These are phyloP conservation scores for Malurus leucopterus DNA, from an alignment of 2,797 vertebrate species.

Conservation along the genomic window DNA sequence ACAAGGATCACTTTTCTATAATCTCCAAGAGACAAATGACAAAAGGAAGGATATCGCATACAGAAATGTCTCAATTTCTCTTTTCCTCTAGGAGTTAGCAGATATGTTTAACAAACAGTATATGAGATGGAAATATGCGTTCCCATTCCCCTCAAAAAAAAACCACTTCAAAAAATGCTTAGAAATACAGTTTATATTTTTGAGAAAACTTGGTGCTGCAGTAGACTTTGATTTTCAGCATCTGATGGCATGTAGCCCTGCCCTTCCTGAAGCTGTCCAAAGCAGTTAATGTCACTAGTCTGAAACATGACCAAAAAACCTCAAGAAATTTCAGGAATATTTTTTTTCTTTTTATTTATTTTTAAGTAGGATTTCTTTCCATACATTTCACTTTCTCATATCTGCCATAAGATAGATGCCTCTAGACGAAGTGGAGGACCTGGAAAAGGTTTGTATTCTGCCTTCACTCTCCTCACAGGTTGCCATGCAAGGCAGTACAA, in stretches of 20 bases:
- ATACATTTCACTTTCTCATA: neutral
- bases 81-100: neutral
- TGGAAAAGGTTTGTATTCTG: neutral
- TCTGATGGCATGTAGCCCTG: neutral
- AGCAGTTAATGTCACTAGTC: neutral
- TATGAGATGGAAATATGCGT: neutral
- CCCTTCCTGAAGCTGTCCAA: neutral
- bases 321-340: neutral
- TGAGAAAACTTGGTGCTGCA: neutral
- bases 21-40: neutral
- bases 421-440: neutral
- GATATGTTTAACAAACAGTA: neutral
- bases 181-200: neutral
- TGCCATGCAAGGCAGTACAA: neutral
- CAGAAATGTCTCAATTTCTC: neutral
- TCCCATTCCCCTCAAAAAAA: neutral
- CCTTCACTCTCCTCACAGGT: neutral
- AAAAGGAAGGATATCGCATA: neutral
- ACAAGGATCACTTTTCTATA: neutral
- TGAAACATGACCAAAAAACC: neutral
- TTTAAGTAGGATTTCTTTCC: neutral
- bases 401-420: neutral
- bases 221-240: neutral
- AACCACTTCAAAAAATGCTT: neutral
- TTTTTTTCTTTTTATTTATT: neutral